A percentile compares a stretch with the other conserved stretches of the same genome.
Conservation (phyloP, 2,888 invertebrate genomes). For the Melanostoma mellinum region DNA sequence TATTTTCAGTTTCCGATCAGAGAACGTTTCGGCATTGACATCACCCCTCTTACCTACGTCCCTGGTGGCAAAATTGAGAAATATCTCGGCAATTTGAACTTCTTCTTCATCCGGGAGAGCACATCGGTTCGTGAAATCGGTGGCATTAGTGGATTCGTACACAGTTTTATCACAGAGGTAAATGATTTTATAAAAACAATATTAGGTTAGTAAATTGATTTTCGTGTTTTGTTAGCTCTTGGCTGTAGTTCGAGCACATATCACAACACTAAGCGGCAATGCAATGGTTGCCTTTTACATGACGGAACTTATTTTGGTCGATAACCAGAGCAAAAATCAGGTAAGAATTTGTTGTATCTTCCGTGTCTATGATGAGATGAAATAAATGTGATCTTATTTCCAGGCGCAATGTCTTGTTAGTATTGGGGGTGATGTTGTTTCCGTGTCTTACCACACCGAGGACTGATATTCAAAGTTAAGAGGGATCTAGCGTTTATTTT, state of each 20-base stretch:
- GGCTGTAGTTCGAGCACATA: conserved; percentile 96
- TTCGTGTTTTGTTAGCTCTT: conserved; percentile 83
- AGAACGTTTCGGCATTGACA: conserved; percentile 86
- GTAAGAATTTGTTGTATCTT: conserved; percentile 82
- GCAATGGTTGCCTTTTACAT: conserved; percentile 97
- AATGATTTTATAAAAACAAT: background rate
- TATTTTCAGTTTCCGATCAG: conserved; percentile 78
- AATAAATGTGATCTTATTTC: conserved; percentile 77
- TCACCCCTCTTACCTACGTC: conserved; percentile 91
- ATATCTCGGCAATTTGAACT: conserved; percentile 94
- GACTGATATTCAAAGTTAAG: conserved; percentile 81
- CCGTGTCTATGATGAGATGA: background rate
- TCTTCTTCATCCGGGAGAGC: conserved; percentile 97
- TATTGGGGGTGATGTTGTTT: conserved; percentile 96
- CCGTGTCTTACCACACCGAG: conserved; percentile 87
- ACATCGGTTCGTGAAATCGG: conserved; percentile 95
- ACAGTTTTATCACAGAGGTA: conserved; percentile 95
- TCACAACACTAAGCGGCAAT: conserved; percentile 96
- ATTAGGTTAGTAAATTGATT: conserved; percentile 10
- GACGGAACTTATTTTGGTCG: conserved; percentile 94
- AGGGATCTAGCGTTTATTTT: conserved; percentile 80
- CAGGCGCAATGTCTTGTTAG: conserved; percentile 98
- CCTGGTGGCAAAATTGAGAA: conserved; percentile 90
- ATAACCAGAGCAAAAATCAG: conserved; percentile 98
- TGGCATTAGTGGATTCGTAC: conserved; percentile 96